Percentiles rank a stretch among this genome's conserved stretches.
Evolutionary conservation across 1,140 invertebrate genomes (phyloP).

Genomic region (Habropoda laboriosa): DNA sequence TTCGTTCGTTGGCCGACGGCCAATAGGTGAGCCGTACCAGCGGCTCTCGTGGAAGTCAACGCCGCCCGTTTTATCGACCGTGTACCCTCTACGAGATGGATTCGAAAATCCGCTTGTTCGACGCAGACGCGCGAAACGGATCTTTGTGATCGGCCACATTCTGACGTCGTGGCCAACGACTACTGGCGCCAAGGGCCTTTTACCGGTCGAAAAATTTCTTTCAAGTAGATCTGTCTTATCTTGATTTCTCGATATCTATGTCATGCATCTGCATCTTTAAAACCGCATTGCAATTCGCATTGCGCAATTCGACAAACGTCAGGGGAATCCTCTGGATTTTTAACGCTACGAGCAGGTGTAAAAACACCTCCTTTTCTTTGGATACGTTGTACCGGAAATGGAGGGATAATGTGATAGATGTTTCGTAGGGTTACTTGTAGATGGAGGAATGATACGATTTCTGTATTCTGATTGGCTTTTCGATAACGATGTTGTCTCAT

Average conservation of each 20-base stretch:
- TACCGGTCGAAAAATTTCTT: not conserved
- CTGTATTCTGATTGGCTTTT: not conserved
- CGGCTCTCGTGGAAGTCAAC: constrained; percentile 63
- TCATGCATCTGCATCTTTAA: not conserved
- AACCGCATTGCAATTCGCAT: not conserved
- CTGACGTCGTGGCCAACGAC: not conserved
- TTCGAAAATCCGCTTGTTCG: constrained; percentile 62
- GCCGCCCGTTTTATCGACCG: constrained; percentile 70
- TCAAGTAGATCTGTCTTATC: not conserved
- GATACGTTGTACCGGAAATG: not conserved
- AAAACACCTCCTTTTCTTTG: not conserved
- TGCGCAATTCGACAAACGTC: not conserved
- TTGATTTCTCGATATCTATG: not conserved
- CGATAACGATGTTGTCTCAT: no score
- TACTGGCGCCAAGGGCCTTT: constrained; percentile 33
- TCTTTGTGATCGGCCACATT: constrained; percentile 25
- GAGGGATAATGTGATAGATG: not conserved
- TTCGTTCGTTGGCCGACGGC: constrained; percentile 64
- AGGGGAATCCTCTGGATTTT: not conserved
- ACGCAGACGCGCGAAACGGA: constrained; percentile 35
- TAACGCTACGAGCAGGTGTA: not conserved
- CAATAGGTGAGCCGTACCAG: constrained; percentile 60
- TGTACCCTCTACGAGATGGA: constrained; percentile 47
- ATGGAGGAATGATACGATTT: not conserved
- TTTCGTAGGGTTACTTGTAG: not conserved